Evolutionary conservation across 1,140 invertebrate genomes (phyloP).

Genomic region (Drosophila neocordata): DNA sequence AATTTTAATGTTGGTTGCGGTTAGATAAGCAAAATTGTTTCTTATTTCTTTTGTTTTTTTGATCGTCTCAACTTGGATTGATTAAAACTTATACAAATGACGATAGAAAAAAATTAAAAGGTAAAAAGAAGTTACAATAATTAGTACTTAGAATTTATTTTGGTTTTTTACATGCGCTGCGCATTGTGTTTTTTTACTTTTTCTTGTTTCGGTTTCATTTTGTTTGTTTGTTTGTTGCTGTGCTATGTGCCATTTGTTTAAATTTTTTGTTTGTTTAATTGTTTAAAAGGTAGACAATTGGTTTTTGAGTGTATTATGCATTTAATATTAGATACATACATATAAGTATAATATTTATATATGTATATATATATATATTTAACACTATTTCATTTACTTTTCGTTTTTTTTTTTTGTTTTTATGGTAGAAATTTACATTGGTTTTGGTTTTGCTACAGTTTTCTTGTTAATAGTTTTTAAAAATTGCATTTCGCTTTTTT

Average conservation of each 20-base stretch:
- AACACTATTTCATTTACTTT: conserved; percentile 48
- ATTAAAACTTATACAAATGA: conserved; percentile 66
- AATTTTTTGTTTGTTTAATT: conserved; percentile 50
- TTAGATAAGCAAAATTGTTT: conserved; percentile 58
- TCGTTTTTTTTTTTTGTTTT: neutral
- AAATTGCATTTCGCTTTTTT: conserved; percentile 32
- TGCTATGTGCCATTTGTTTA: conserved; percentile 53
- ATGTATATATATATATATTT: conserved; percentile 69
- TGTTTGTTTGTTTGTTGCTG: conserved; percentile 42
- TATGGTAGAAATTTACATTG: conserved; percentile 68
- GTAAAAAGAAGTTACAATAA: conserved; percentile 67
- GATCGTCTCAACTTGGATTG: conserved; percentile 73
- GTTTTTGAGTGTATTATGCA: conserved; percentile 75
- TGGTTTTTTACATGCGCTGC: conserved; percentile 81
- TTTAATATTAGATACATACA: conserved; percentile 67
- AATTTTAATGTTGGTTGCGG: conserved; percentile 32
- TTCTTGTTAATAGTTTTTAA: conserved; percentile 41
- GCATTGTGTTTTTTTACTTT: conserved; percentile 39
- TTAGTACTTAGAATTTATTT: conserved; percentile 77
- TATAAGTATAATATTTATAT: conserved; percentile 49
- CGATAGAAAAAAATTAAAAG: neutral
- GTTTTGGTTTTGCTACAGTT: conserved; percentile 77
- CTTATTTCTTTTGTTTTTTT: conserved; percentile 34
- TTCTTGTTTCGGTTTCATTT: conserved; percentile 1
- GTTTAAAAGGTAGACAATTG: conserved; percentile 69